Evolutionary conservation across 1,140 invertebrate species (phyloP), one percentile per base, ranked within the genome.

Genomic region (Drosophila sechellia): DNA sequence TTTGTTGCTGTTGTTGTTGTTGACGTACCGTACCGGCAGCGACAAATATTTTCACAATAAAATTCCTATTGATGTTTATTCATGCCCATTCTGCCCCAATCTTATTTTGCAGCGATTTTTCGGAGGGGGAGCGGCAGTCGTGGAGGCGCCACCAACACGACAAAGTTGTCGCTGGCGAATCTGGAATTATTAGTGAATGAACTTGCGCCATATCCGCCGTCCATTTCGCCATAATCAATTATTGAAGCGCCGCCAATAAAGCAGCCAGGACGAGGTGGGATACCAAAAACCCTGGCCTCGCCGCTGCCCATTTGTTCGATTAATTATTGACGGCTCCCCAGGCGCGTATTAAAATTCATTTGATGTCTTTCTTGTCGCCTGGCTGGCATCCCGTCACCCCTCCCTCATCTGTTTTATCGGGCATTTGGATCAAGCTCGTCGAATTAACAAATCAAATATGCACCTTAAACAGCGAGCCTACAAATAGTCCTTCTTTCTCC

Each of bases 331-430:
- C 58, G 48, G 42, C 61, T 78, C 79, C 74, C 79, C 50, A 40
- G 79, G 68, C 55, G 69, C 69, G 63, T 81, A 78, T 81, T 81
- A 81, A 81, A 81, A 81, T 81, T 81, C 79, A 81, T 78, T 81
- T 81, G 69, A 81, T 81, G 79, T 65, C 61, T 78, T 83, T 75
- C 79, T 83, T 78, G 79, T 83, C 79, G 79, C 79, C 79, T 83
- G 79, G 74, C 73, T 34, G 48, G 10, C 10, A 10, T 13, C 35
- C 48, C n/a, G 8, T 15, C 10, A 50, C 2, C 3, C 20, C 20
- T 22, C 57, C 61, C 73, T 59, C 53, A 61, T 77, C 83, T 78
- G 65, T 83, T 81, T 83, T 56, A 13, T 13, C 35, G 75, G 74
- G 60, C 77, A 63, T 83, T 83, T 83, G 65, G 59, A 56, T 68